Evolutionary conservation across 2,888 invertebrate species (phyloP).

Genomic region (Syrphus vitripennis): DNA sequence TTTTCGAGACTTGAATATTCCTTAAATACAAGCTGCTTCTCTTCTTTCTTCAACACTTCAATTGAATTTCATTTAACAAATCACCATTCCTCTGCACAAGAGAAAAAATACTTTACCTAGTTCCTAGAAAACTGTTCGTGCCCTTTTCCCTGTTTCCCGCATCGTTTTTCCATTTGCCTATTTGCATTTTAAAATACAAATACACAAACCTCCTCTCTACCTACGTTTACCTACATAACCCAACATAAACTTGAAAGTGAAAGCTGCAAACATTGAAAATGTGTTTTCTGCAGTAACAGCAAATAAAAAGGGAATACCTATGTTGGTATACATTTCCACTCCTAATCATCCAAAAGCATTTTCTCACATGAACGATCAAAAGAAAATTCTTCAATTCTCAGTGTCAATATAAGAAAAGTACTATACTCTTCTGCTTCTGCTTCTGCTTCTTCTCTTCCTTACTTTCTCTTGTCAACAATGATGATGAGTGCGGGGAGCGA

Average conservation of each 20-base stretch:
- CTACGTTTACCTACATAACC: slow-evolving; percentile 1
- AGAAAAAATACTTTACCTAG: neutral
- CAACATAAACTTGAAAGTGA: slow-evolving; percentile 47
- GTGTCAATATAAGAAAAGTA: slow-evolving; percentile 63
- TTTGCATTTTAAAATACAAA: slow-evolving; percentile 40
- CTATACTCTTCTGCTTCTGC: slow-evolving; percentile 6
- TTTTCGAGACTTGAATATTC: neutral
- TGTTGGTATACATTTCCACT: slow-evolving; percentile 40
- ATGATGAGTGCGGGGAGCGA: no score
- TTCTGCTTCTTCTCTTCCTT: neutral
- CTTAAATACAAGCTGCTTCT: neutral
- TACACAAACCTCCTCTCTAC: neutral
- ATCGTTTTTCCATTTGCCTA: slow-evolving; percentile 15
- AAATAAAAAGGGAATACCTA: slow-evolving; percentile 54
- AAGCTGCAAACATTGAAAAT: slow-evolving; percentile 58
- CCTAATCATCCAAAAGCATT: slow-evolving; percentile 67
- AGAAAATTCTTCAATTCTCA: slow-evolving; percentile 65
- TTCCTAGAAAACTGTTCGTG: neutral
- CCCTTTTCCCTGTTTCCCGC: neutral
- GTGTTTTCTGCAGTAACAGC: slow-evolving; percentile 66
- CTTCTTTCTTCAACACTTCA: slow-evolving; percentile 3
- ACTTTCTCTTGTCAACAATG: neutral
- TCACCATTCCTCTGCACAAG: neutral
- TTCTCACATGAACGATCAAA: slow-evolving; percentile 65
- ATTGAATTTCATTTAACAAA: slow-evolving; percentile 24